These are phyloP conservation scores for Agonopterix arenella DNA, from an alignment of 2,888 invertebrate genomes.

Conservation along the genomic window DNA sequence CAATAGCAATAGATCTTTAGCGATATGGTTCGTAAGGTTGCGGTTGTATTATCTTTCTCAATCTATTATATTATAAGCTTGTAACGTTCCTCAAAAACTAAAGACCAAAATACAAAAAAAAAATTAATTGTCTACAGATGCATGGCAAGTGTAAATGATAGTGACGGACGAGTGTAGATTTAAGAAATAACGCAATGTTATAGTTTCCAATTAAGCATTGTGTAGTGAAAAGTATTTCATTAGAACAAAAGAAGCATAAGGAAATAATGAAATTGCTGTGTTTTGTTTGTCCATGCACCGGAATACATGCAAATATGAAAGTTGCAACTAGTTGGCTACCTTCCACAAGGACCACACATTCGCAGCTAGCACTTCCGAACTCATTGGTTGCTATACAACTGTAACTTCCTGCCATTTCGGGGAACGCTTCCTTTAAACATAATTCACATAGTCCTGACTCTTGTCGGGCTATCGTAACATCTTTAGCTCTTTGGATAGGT, in stretches of 20 bases:
- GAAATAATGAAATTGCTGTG: background rate
- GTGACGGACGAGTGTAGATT: background rate
- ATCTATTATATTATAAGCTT: background rate
- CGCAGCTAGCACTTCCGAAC: slow-evolving; percentile 88
- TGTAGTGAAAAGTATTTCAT: no score
- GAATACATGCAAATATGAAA: slow-evolving; percentile 37
- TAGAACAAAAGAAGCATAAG: no score
- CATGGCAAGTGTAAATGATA: slow-evolving; percentile 43
- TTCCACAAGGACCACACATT: slow-evolving; percentile 87
- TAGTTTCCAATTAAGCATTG: background rate
- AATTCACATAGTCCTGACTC: slow-evolving; percentile 88
- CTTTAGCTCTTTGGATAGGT: slow-evolving; percentile 85
- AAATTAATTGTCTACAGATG: slow-evolving; percentile 47
- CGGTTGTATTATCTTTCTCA: background rate
- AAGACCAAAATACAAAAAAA: no score
- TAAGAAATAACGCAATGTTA: slow-evolving; percentile 7
- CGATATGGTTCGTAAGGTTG: background rate
- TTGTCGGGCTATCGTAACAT: slow-evolving; percentile 84
- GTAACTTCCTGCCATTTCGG: slow-evolving; percentile 93
- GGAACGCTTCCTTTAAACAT: slow-evolving; percentile 90
- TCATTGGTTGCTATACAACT: slow-evolving; percentile 89
- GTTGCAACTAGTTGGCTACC: slow-evolving; percentile 73
- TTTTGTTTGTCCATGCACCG: slow-evolving; percentile 29
- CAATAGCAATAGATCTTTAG: background rate
- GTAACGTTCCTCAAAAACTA: no score